Evolutionary conservation across 1,140 invertebrate genomes (phyloP).

Genomic region (Ceratina japonica): DNA sequence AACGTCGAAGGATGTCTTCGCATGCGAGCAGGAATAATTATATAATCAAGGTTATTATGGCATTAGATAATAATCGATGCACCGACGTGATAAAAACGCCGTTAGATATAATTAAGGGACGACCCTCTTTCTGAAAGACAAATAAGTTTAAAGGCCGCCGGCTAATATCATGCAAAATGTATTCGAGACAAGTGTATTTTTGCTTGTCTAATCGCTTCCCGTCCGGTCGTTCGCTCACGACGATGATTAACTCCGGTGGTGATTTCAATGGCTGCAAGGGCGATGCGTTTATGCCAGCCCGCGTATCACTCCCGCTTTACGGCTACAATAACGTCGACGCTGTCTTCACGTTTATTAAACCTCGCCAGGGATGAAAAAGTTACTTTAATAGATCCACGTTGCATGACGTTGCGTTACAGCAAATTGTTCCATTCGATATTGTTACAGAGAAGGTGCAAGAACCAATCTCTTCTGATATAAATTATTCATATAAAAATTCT

Average conservation of each 20-base stretch:
- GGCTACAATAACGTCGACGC: too few species aligned
- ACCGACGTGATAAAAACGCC: slow-evolving; percentile 33
- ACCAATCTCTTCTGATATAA: not conserved
- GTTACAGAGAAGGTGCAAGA: not conserved
- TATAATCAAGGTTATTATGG: slow-evolving; percentile 52
- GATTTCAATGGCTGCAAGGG: slow-evolving; percentile 42
- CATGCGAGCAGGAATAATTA: slow-evolving; percentile 51
- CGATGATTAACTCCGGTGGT: slow-evolving; percentile 3
- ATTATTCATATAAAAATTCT: too few species aligned
- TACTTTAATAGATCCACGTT: slow-evolving; percentile 16
- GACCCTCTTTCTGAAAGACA: not conserved
- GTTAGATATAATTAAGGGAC: not conserved
- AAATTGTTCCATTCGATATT: too few species aligned
- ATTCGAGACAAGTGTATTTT: not conserved
- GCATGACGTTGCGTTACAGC: slow-evolving; percentile 12
- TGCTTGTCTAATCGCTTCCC: slow-evolving; percentile 7
- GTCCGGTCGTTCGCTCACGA: slow-evolving; percentile 19
- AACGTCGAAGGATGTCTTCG: slow-evolving; percentile 20
- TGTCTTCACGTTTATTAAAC: slow-evolving; percentile 20
- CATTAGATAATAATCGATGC: slow-evolving; percentile 53
- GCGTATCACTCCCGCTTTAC: too few species aligned
- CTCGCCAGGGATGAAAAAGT: slow-evolving; percentile 13
- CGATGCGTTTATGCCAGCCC: slow-evolving; percentile 1
- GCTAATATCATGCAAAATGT: not conserved
- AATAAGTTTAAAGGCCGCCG: not conserved